Conservation (phyloP, 2,888 invertebrate species). For the Sesamia inferens region DNA sequence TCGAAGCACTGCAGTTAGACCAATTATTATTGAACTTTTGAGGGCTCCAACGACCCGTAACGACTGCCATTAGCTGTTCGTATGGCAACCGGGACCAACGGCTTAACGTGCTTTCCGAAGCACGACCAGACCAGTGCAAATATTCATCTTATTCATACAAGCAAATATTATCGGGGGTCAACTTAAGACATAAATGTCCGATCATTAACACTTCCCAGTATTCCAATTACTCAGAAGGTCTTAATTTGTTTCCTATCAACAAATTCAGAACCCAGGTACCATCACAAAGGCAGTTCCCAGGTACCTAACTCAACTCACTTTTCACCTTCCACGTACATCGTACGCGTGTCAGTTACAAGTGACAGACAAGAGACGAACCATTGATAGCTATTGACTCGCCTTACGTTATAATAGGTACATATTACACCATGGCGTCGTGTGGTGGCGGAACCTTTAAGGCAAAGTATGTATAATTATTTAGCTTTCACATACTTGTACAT, state of each 20-base stretch:
- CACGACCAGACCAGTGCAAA: too few relatives aligned
- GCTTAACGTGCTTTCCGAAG: too few relatives aligned
- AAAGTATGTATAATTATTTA: constrained; percentile 50
- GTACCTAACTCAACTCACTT: constrained; percentile 49
- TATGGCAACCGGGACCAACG: too few relatives aligned
- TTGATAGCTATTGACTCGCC: constrained; percentile 21
- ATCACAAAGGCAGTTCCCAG: constrained; percentile 28
- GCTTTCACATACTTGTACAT: constrained; percentile 40
- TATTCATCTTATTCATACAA: too few relatives aligned
- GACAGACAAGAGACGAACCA: constrained; percentile 5
- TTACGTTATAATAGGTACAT: constrained; percentile 26
- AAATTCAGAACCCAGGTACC: constrained; percentile 15
- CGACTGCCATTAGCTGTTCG: too few relatives aligned
- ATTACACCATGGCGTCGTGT: constrained; percentile 39
- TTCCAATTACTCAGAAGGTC: neutral
- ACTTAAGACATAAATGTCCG: too few relatives aligned
- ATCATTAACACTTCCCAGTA: neutral
- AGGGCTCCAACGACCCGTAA: too few relatives aligned
- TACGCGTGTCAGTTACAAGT: neutral
- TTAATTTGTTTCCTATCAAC: neutral
- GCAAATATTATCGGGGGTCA: too few relatives aligned
- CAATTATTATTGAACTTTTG: too few relatives aligned
- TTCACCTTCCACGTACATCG: constrained; percentile 38
- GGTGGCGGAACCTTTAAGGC: constrained; percentile 47
- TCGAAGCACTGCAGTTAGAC: too few relatives aligned